These are phyloP conservation scores for Orestias chungarensis DNA, from an alignment of 2,797 vertebrate genomes.

Conservation along the genomic window DNA sequence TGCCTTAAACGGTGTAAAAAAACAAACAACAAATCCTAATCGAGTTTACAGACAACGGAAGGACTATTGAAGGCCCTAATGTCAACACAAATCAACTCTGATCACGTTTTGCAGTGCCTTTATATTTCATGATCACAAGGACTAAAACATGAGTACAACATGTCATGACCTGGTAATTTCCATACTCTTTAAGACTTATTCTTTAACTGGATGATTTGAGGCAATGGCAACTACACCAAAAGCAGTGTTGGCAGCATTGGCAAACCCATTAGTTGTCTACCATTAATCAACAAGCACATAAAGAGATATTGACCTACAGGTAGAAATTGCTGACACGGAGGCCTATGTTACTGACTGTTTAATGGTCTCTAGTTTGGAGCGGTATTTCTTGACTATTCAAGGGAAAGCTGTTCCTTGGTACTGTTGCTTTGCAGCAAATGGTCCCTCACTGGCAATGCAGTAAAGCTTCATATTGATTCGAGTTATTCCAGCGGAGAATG, in stretches of 20 bases:
- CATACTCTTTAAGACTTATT: not conserved
- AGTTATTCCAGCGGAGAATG: conserved; percentile 72
- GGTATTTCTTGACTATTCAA: conserved; percentile 10
- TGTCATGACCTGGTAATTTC: conserved; percentile 11
- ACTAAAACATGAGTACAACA: not conserved
- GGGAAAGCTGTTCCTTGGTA: conserved; percentile 12
- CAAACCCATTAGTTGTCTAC: conserved; percentile 36
- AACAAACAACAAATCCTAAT: too few relatives aligned
- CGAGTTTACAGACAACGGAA: not conserved
- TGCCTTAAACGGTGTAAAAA: too few relatives aligned
- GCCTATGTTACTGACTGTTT: conserved; percentile 5
- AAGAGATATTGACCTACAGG: conserved; percentile 21
- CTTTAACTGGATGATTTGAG: conserved; percentile 2
- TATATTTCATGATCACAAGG: not conserved
- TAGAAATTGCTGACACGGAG: conserved; percentile 7
- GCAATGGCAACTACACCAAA: conserved; percentile 1
- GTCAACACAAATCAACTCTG: not conserved
- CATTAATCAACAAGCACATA: conserved; percentile 21
- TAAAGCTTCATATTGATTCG: conserved; percentile 68
- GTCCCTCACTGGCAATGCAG: conserved; percentile 52
- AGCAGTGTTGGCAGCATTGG: conserved; percentile 21
- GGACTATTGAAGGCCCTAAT: not conserved
- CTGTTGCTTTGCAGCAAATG: conserved; percentile 49
- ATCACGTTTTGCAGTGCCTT: not conserved
- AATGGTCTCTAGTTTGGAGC: conserved; percentile 11